Base-by-base conservation (phyloP, 2,113 vertebrate species). In the Malurus alboscapulatus region DNA sequence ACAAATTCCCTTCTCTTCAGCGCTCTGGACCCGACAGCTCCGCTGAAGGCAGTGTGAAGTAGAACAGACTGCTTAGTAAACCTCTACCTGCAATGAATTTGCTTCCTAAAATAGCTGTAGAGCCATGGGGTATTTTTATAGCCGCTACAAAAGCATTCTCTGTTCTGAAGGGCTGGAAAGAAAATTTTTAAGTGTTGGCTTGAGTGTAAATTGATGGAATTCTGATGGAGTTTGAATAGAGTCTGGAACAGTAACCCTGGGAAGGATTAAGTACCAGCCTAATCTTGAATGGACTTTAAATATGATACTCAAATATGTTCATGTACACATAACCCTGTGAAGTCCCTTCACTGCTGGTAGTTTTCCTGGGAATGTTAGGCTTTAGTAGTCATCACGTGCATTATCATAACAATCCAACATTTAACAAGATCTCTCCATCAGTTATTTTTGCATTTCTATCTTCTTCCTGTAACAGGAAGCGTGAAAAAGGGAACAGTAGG, bases 51-150 rank as follows among this genome's bases (percentile, higher is more conserved):
- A n/a, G 25, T 0, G 0, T 74, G 67, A 82, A 75, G 66, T 10
- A 68, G 54, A 87, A 24, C 78, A 85, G 82, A 87, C 8, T 42
- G 82, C 58, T 79, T 62, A 68, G 48, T 32, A 38, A 94, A 54
- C 30, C 34, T 83, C 55, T 88, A 96, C 94, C 94, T 96, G 93
- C 82, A 51, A 12, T 57, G 66, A 54, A 69, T 83, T 76, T 69
- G 38, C 65, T 94, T 88, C 93, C 92, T 76, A 93, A 94, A 93
- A 94, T 95, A 96, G 79, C 92, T 85, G 25, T 47, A 54, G 67
- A 91, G 67, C 74, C 1, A 1, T 27, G 25, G 55, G 50, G 24
- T 90, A 30, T 96, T 91, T 95, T 90, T 83, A 19, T 73, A 87
- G 29, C 78, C 62, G 71, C 63, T 48, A 10, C 34, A 30, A 18